Percentiles rank a stretch among this genome's conserved stretches.
phyloP scores from a whole-genome alignment of 2,113 vertebrate species.

The Pavo muticus region DNA sequence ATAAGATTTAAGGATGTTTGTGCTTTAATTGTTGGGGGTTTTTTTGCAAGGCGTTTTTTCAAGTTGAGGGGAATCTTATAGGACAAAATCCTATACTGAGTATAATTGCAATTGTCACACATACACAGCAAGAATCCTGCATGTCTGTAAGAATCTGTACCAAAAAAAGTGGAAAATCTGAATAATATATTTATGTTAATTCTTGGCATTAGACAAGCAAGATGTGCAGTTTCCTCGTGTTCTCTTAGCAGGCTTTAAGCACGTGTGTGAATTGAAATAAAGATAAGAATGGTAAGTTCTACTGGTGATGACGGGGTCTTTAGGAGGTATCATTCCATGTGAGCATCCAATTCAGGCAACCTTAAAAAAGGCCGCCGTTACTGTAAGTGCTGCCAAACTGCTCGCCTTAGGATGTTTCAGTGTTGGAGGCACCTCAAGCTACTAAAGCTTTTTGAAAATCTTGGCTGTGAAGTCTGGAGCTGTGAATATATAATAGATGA shows the following conservation, averaged over 20 bases:
- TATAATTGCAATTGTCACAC: rapidly evolving
- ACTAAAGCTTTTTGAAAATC: slow-evolving; percentile 9
- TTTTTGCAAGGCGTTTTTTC: not conserved
- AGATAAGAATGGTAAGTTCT: not conserved
- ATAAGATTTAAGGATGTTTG: not conserved
- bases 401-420: slow-evolving; percentile 11
- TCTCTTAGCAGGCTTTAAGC: not conserved
- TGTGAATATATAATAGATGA: slow-evolving; percentile 27
- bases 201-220: not conserved
- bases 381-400: not conserved
- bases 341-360: not conserved
- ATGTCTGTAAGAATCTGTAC: not conserved
- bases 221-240: not conserved
- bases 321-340: not conserved
- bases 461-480: slow-evolving; percentile 31
- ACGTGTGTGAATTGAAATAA: not conserved
- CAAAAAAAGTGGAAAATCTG: not conserved
- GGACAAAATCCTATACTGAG: not conserved
- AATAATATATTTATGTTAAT: not conserved
- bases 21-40: not conserved
- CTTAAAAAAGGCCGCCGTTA: not conserved
- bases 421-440: not conserved
- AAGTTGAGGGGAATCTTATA: not conserved
- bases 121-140: not conserved
- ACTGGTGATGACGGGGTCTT: not conserved